phyloP scores from a whole-genome alignment of 2,797 vertebrate species.

The Philypnodon macrostomus region DNA sequence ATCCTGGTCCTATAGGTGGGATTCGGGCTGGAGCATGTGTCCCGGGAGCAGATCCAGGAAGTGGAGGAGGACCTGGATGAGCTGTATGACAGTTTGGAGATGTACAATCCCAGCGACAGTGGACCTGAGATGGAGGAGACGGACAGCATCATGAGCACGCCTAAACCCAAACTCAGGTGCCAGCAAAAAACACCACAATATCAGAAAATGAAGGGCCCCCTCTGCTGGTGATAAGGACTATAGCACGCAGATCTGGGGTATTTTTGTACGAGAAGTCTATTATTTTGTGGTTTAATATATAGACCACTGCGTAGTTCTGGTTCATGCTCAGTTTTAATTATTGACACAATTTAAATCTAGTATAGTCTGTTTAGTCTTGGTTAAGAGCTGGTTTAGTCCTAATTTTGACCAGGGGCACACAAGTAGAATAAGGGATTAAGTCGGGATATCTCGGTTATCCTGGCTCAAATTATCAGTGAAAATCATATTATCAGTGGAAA shows the following conservation, averaged over 20 bases:
- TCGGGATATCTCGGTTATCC: too few relatives aligned
- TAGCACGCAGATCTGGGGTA: background rate
- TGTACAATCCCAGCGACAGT: slow-evolving; percentile 97
- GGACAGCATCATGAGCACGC: slow-evolving; percentile 94
- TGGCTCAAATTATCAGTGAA: too few relatives aligned
- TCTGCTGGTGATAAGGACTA: slow-evolving; percentile 42
- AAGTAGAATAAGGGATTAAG: too few relatives aligned
- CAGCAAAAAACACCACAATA: background rate
- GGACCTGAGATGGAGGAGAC: slow-evolving; percentile 97
- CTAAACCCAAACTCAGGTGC: slow-evolving; percentile 84
- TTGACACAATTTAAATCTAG: too few relatives aligned
- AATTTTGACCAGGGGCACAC: too few relatives aligned
- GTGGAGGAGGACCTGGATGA: slow-evolving; percentile 95
- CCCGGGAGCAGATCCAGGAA: slow-evolving; percentile 91
- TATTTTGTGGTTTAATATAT: too few relatives aligned
- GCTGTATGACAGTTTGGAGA: slow-evolving; percentile 95
- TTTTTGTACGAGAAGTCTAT: too few relatives aligned
- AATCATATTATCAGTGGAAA: too few relatives aligned
- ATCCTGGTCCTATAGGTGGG: slow-evolving; percentile 74
- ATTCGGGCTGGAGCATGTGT: slow-evolving; percentile 87
- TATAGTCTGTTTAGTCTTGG: too few relatives aligned
- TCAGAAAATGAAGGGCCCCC: slow-evolving; percentile 27
- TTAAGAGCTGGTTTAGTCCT: too few relatives aligned
- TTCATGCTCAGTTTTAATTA: too few relatives aligned
- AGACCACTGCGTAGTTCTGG: too few relatives aligned